A percentile compares a stretch with the other conserved stretches of the same genome.
phyloP scores from a whole-genome alignment of 2,888 invertebrate genomes.

The Brenthis ino region DNA sequence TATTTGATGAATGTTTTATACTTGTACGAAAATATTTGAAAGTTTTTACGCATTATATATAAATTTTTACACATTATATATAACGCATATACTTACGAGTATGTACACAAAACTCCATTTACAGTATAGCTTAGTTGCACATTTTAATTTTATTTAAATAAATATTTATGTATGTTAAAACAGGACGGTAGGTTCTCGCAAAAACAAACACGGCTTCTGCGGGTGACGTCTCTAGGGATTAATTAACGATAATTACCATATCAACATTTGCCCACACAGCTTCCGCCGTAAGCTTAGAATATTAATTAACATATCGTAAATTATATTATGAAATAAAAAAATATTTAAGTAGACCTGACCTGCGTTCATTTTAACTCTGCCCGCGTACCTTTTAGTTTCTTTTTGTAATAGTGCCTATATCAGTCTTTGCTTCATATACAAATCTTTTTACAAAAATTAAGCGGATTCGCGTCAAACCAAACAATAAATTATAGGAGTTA shows the following conservation, averaged over 20 bases:
- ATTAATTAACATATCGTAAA: constrained; percentile 6
- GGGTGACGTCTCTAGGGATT: constrained; percentile 25
- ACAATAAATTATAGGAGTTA: no score
- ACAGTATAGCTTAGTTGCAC: background rate
- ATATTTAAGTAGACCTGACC: no score
- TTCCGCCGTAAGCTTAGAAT: constrained; percentile 5
- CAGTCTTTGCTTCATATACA: no score
- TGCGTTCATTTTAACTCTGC: no score
- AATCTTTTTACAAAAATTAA: no score
- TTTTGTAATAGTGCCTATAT: no score
- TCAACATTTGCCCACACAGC: constrained; percentile 23
- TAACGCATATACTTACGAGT: background rate
- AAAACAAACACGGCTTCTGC: constrained; percentile 22
- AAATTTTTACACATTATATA: background rate
- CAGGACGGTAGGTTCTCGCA: constrained; percentile 4
- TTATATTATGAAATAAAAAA: background rate
- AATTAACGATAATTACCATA: constrained; percentile 30
- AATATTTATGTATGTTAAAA: constrained; percentile 13
- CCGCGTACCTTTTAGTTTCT: no score
- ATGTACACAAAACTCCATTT: background rate
- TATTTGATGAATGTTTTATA: no score
- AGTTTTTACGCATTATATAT: background rate
- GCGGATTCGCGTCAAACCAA: no score
- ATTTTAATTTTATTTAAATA: background rate
- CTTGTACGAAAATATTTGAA: no score